Evolutionary conservation across 2,888 invertebrate genomes (phyloP), one percentile per base, ranked within the genome.

Genomic region (Trissolcus japonicus): DNA sequence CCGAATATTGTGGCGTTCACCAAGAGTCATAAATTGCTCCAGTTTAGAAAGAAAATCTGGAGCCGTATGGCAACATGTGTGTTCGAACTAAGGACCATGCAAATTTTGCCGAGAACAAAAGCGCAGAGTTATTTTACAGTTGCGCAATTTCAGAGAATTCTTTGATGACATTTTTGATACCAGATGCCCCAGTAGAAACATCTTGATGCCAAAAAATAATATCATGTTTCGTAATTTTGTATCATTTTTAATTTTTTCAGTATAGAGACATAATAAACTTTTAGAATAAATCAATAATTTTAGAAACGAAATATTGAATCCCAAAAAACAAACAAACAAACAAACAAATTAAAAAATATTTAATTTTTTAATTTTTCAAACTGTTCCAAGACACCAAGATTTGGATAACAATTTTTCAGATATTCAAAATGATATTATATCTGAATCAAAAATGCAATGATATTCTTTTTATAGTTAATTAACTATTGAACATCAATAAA

Each of bases 1-100:
- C 76, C 81, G 80, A 82, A 82, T 83, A 83, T 86, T 84, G 83
- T 83, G 68, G 79, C 80, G 80, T 82, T 83, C 82, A 80, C 76
- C 75, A 73, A 80, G 78, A 72, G 82, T 82, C 86, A 86, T 88
- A 88, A 88, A 87, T 86, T 88, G 87, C 86, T 83, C 86, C 75
- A 88, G 82, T 86, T 88, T 83, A 80, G 81, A 83, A 81, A 81
- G 82, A 83, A 84, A 83, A 79, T 79, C 77, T 61, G 81, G 72
- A 76, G 80, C 79, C 82, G 75, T 72, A 71, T 79, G 76, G 80
- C 73, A 81, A 84, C 84, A 85, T 83, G 83, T 86, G 86, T 82
- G 80, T 72, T 68, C 67, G 46, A 48, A 65, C 73, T 40, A 71
- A 63, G 76, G 77, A 82, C 81, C 82, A 85, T 85, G 84, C 81